These are phyloP conservation scores for Philotrypesis tridentata DNA, from an alignment of 1,140 invertebrate genomes.

Conservation along the genomic window DNA sequence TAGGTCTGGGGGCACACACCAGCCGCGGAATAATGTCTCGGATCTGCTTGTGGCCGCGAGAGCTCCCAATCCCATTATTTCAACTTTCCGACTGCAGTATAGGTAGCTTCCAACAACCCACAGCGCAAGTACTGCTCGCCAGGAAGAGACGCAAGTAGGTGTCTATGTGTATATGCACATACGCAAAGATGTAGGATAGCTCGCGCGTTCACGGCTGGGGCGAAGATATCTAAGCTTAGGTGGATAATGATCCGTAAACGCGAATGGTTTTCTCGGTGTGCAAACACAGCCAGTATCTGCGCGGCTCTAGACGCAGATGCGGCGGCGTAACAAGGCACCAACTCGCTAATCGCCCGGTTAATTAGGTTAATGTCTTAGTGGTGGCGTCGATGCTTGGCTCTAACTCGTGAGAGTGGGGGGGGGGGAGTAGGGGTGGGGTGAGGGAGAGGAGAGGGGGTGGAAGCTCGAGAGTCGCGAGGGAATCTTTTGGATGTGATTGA, in stretches of 20 bases:
- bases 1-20: too few species aligned
- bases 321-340: slow-evolving; percentile 42
- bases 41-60: slow-evolving; percentile 16
- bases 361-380: slow-evolving; percentile 61
- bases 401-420: slow-evolving; percentile 9
- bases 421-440: too few species aligned
- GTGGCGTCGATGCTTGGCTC: not conserved
- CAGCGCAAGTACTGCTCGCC: not conserved
- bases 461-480: not conserved
- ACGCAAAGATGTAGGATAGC: too few species aligned
- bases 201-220: not conserved
- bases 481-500: slow-evolving; percentile 26
- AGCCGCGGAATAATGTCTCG: slow-evolving; percentile 9
- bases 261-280: slow-evolving; percentile 11
- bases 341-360: slow-evolving; percentile 60
- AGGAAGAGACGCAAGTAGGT: not conserved
- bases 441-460: too few species aligned
- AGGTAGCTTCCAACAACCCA: not conserved
- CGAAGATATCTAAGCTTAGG: slow-evolving; percentile 3
- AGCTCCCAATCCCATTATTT: slow-evolving; percentile 18
- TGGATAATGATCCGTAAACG: slow-evolving; percentile 50
- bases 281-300: not conserved
- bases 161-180: not conserved
- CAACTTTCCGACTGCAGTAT: not conserved
- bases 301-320: slow-evolving; percentile 27